Base-by-base conservation (phyloP, 1,140 invertebrate genomes). In the Drosophila paulistorum region DNA sequence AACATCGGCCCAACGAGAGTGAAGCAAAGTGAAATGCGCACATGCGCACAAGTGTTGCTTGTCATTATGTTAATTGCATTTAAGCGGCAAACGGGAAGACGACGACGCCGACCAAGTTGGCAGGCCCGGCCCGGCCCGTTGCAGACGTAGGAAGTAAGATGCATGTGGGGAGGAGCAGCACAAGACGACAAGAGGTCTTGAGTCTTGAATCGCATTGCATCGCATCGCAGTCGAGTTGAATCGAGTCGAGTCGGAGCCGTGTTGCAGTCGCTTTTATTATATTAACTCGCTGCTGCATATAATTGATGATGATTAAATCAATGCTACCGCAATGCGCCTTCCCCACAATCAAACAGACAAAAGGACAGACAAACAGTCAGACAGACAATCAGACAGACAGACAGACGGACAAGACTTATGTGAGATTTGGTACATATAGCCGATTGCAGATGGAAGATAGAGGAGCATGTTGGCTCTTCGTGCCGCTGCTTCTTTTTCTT, bases 251-350 rank as follows among this genome's bases (percentile, higher is more conserved):
- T 69, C 42, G 41, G 30, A 71, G 71, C 67, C 45, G 39, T 64
- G 70, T 67, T 66, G 74, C 69, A 39, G 73, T 69, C 64, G 84
- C 70, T 87, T 87, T 87, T 89, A 89, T 87, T 87, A 89, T 87
- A 89, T 87, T 87, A 87, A 89, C 84, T 87, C 87, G 84, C 79
- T 89, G 84, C 84, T 84, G 84, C 84, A 87, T 89, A 89, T 87
- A 87, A 87, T 87, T 87, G 84, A 87, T 87, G 84, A 87, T 87
- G 84, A 87, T 87, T 87, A 87, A 87, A 87, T 87, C 84, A 87
- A 87, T 87, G 84, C 84, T 87, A 87, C 84, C 74, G 84, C 84
- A 87, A 89, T 87, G 84, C 84, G 84, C 80, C 77, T 68, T 76
- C 71, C 58, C 65, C 74, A 61, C 59, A 73, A 75, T 74, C 59